Conservation (phyloP, 1,140 invertebrate genomes). For the Paraescarpia echinospica region DNA sequence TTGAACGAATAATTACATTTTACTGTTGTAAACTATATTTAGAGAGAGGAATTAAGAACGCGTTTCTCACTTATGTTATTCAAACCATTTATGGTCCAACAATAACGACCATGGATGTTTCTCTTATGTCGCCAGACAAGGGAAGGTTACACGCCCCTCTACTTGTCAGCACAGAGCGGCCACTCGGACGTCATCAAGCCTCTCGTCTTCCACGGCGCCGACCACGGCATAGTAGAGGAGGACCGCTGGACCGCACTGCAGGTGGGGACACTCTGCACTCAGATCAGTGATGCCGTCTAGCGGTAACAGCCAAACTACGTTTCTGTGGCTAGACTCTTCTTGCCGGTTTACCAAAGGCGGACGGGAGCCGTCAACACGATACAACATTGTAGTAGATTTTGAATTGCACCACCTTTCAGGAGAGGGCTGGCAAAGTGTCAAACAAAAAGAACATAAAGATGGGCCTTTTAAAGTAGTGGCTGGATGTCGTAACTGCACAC, state of each 20-base stretch:
- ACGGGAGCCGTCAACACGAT: no score
- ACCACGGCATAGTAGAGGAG: constrained; percentile 17
- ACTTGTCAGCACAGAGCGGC: constrained; percentile 29
- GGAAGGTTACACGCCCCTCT: constrained; percentile 29
- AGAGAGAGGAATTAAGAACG: not conserved
- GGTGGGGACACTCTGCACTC: not conserved
- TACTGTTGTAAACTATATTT: not conserved
- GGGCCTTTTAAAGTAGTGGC: no score
- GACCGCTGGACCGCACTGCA: constrained; percentile 32
- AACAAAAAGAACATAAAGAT: no score
- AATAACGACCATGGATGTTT: not conserved
- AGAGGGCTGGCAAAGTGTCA: no score
- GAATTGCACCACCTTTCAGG: no score
- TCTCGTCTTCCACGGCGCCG: constrained; percentile 13
- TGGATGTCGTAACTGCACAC: no score
- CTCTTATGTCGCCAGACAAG: not conserved
- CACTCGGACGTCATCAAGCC: constrained; percentile 12
- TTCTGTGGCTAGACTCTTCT: no score
- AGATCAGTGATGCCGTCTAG: no score
- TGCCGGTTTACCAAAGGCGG: no score
- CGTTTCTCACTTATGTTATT: not conserved
- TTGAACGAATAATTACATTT: no score
- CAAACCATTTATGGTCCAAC: not conserved
- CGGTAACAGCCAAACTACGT: no score
- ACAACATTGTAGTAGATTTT: no score